Conservation (phyloP, 2,113 vertebrate genomes). For the Bufo gargarizans region DNA sequence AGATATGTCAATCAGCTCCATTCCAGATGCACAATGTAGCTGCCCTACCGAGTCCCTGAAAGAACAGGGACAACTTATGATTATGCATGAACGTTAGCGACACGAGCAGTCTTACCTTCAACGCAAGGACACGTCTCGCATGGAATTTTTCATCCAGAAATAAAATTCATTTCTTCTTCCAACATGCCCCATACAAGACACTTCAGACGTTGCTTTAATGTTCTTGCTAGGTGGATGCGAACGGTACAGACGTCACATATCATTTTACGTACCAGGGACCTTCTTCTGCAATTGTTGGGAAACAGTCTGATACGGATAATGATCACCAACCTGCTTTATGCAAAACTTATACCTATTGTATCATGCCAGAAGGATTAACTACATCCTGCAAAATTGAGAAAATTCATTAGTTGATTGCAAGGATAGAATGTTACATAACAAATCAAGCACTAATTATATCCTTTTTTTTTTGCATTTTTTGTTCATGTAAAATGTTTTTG, state of each 20-base stretch:
- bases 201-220: neutral
- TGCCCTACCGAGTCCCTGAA: conserved; percentile 23
- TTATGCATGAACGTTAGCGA: neutral
- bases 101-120: conserved; percentile 35
- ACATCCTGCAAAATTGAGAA: conserved; percentile 32
- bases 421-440: conserved; percentile 39
- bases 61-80: neutral
- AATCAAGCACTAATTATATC: conserved; percentile 40
- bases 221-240: neutral
- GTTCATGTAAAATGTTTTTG: neutral
- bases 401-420: conserved; percentile 57
- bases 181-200: neutral
- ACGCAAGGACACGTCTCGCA: neutral
- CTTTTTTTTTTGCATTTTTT: neutral
- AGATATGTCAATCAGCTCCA: conserved; percentile 27
- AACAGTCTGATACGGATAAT: neutral
- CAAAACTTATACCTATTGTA: conserved; percentile 46
- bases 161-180: neutral
- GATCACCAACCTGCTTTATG: neutral
- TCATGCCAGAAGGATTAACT: conserved; percentile 43
- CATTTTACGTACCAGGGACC: neutral
- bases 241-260: neutral
- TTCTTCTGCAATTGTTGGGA: conserved; percentile 10
- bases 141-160: conserved; percentile 4
- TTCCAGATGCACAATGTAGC: conserved; percentile 8